These are phyloP conservation scores for Hypercompe scribonia DNA, from an alignment of 2,888 invertebrate species.

Conservation along the genomic window DNA sequence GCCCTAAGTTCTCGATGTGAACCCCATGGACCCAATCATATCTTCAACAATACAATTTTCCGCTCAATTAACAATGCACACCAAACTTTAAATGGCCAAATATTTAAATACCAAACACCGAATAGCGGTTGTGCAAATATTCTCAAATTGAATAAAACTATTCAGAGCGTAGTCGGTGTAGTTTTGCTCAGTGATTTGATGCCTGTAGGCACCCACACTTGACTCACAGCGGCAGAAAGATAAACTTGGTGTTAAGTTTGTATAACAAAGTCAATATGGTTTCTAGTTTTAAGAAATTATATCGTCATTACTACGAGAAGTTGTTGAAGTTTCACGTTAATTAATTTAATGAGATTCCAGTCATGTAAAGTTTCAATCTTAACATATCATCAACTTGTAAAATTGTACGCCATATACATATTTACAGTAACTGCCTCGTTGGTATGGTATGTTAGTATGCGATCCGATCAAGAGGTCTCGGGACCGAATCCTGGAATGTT, in stretches of 20 bases:
- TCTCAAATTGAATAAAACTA: conserved; percentile 50
- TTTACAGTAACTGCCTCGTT: too few species aligned
- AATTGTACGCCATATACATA: too few species aligned
- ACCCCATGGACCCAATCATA: too few species aligned
- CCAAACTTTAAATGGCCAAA: conserved; percentile 39
- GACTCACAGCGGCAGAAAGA: conserved; percentile 25
- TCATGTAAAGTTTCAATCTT: neutral
- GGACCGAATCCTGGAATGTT: too few species aligned
- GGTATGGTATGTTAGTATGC: too few species aligned
- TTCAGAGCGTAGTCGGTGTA: conserved; percentile 28
- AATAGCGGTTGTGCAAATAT: conserved; percentile 39
- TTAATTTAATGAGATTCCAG: neutral
- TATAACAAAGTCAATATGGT: conserved; percentile 22
- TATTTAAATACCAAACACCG: conserved; percentile 47
- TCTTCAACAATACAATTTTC: conserved; percentile 2
- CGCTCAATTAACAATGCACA: conserved; percentile 30
- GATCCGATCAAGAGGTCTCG: too few species aligned
- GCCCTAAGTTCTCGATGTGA: too few species aligned
- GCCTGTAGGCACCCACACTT: conserved; percentile 29
- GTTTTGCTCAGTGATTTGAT: conserved; percentile 43
- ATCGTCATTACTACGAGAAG: conserved; percentile 9
- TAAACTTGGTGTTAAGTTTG: conserved; percentile 30
- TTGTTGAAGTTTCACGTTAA: conserved; percentile 6
- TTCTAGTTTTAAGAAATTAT: conserved; percentile 19
- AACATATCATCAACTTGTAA: neutral